These are phyloP conservation scores for Sphaeridia pumilis DNA, from an alignment of 2,888 invertebrate genomes.

Conservation along the genomic window DNA sequence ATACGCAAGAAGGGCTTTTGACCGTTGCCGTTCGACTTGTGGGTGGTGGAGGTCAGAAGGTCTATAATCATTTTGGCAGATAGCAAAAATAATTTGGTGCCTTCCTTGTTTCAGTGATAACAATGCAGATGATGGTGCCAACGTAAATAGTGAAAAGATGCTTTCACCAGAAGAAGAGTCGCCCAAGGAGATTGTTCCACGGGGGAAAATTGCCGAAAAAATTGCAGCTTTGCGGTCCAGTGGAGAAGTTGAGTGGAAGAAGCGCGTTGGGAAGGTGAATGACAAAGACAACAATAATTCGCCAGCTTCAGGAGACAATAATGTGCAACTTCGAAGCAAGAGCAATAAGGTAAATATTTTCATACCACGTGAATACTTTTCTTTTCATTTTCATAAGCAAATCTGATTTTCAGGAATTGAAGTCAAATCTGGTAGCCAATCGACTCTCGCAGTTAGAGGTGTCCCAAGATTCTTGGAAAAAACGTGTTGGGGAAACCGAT, in stretches of 20 bases:
- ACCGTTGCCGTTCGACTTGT: too few relatives aligned
- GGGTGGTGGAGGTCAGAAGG: too few relatives aligned
- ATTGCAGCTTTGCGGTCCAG: conserved; percentile 68
- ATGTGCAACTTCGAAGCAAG: conserved; percentile 11
- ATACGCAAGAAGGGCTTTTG: too few relatives aligned
- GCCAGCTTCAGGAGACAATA: conserved; percentile 18
- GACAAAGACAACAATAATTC: conserved; percentile 37
- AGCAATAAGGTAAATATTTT: conserved; percentile 16
- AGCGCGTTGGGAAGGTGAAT: conserved; percentile 56
- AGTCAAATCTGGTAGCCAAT: conserved; percentile 42
- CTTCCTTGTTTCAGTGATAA: too few relatives aligned
- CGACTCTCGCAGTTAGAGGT: conserved; percentile 57
- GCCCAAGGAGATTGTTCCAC: too few relatives aligned
- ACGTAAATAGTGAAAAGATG: too few relatives aligned
- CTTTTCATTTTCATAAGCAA: too few relatives aligned
- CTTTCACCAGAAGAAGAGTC: too few relatives aligned
- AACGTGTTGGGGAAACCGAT: conserved; percentile 60
- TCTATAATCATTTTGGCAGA: too few relatives aligned
- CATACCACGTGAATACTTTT: background rate
- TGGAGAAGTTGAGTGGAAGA: conserved; percentile 80
- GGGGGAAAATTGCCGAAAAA: conserved; percentile 29
- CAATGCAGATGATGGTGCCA: too few relatives aligned
- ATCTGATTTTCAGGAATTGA: too few relatives aligned
- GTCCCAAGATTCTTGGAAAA: conserved; percentile 56
- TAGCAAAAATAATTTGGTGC: too few relatives aligned